Evolutionary conservation across 2,797 vertebrate genomes (phyloP).

Genomic region (Lycodopsis pacificus): DNA sequence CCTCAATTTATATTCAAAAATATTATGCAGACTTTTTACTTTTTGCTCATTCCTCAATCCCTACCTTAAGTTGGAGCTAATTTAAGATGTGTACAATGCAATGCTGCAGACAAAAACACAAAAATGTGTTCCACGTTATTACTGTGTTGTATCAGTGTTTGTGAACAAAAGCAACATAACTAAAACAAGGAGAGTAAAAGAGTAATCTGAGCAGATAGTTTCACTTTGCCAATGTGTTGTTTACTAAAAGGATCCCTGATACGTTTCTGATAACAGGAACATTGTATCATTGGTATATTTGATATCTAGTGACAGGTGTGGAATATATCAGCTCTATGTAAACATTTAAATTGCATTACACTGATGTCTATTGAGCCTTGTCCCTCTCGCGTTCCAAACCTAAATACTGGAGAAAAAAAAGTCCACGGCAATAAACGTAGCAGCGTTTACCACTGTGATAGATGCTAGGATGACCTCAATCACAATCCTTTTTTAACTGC

Average conservation of each 20-base stretch:
- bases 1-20: conserved; percentile 86
- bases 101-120: conserved; percentile 57
- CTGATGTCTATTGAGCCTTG: conserved; percentile 81
- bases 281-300: conserved; percentile 12
- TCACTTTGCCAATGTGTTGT: neutral
- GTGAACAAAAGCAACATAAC: conserved; percentile 22
- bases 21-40: conserved; percentile 80
- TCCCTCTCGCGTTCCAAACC: conserved; percentile 53
- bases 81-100: conserved; percentile 65
- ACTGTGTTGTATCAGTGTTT: conserved; percentile 40
- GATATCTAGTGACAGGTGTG: conserved; percentile 9
- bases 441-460: conserved; percentile 87
- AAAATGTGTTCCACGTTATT: conserved; percentile 31
- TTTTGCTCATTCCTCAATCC: conserved; percentile 73
- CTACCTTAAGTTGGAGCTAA: conserved; percentile 75
- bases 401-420: conserved; percentile 75
- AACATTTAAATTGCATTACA: conserved; percentile 74
- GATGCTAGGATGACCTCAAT: conserved; percentile 91
- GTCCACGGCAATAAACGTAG: conserved; percentile 83
- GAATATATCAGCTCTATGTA: conserved; percentile 74
- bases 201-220: conserved; percentile 1
- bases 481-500: conserved; percentile 84
- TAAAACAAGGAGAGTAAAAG: conserved; percentile 16
- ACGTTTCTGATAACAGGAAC: conserved; percentile 9
- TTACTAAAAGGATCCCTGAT: neutral